Conservation (phyloP, 2,113 vertebrate species). For the Brienomyrus brachyistius region DNA sequence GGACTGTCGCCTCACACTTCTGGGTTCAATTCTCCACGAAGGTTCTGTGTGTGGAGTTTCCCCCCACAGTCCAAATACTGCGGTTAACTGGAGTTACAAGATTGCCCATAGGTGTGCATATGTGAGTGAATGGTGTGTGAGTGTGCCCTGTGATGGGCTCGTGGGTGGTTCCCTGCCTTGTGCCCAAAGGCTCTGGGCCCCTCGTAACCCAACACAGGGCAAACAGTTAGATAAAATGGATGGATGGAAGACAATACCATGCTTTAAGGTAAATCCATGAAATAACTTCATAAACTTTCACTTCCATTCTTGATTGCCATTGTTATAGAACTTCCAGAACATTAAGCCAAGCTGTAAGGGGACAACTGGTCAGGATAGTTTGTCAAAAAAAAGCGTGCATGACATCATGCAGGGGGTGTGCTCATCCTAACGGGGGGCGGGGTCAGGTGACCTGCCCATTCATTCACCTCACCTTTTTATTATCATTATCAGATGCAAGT, state of each 20-base stretch:
- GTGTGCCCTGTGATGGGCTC: background rate
- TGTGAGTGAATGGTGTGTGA: no score
- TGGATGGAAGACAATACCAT: background rate
- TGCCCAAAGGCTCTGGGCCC: background rate
- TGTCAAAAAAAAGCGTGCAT: background rate
- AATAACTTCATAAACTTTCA: background rate
- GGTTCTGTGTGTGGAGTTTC: background rate
- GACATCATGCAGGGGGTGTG: background rate
- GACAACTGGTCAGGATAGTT: background rate
- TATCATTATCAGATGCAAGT: background rate
- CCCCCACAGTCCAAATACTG: background rate
- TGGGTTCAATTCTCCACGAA: background rate
- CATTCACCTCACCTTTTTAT: background rate
- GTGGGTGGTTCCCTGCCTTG: background rate
- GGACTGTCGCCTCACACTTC: background rate
- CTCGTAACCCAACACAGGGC: background rate
- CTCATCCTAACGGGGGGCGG: background rate
- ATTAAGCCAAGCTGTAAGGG: background rate
- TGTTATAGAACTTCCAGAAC: background rate
- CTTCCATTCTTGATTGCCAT: background rate
- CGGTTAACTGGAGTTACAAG: background rate
- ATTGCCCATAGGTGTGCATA: background rate
- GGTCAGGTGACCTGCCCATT: background rate
- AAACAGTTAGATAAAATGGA: background rate
- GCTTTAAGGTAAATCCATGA: background rate